Percentiles rank a stretch among this genome's conserved stretches.
phyloP scores from a whole-genome alignment of 2,888 invertebrate genomes.

The Nymphalis urticae region DNA sequence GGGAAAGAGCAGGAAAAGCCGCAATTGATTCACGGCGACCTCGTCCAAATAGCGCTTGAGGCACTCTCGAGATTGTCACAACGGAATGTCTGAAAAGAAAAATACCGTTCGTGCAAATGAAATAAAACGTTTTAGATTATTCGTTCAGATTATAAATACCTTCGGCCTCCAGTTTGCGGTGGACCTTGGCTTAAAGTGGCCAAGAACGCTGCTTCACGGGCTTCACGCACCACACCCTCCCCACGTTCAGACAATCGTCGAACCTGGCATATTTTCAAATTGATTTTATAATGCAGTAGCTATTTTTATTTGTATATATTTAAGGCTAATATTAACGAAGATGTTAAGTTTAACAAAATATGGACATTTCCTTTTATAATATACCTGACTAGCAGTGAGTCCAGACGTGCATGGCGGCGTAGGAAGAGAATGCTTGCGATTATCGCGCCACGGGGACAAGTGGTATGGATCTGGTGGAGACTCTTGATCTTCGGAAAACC shows the following conservation, averaged over 20 bases:
- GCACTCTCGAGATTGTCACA: constrained; percentile 92
- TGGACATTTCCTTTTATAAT: background rate
- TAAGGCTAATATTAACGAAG: no score
- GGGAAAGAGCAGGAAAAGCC: constrained; percentile 84
- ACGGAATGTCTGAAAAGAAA: constrained; percentile 86
- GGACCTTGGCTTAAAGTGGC: constrained; percentile 90
- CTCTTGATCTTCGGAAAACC: constrained; percentile 87
- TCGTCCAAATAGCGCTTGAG: constrained; percentile 88
- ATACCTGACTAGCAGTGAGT: constrained; percentile 92
- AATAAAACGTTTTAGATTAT: background rate
- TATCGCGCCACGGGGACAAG: constrained; percentile 90
- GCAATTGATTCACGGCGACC: constrained; percentile 91
- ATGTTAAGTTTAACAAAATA: background rate
- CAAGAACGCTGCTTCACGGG: constrained; percentile 90
- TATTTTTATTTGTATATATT: no score
- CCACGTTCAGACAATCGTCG: constrained; percentile 90
- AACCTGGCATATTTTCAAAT: constrained; percentile 71
- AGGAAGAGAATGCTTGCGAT: constrained; percentile 91
- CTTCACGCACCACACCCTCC: constrained; percentile 87
- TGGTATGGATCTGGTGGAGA: constrained; percentile 91
- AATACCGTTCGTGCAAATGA: constrained; percentile 14
- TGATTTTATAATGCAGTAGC: background rate
- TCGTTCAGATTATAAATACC: constrained; percentile 47
- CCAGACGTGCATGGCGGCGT: constrained; percentile 92
- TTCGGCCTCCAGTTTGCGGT: constrained; percentile 87